Base-by-base conservation (phyloP, 2,113 vertebrate species). In the Corvus moneduloides region DNA sequence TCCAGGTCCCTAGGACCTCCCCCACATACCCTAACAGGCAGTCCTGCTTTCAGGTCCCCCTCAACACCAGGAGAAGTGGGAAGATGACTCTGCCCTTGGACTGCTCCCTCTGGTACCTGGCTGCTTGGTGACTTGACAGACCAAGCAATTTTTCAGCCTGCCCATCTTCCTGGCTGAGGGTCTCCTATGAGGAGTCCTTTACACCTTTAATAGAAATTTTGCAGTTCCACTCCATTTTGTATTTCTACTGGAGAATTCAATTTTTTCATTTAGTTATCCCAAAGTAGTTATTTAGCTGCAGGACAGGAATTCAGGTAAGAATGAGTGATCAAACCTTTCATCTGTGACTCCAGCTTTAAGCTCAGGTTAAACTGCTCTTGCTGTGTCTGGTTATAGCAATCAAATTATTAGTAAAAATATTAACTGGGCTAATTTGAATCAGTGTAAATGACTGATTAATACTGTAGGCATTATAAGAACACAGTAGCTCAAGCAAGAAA, bases 221-320 rank as follows among this genome's bases (percentile, higher is more conserved):
- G 64, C 63, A 67, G 28, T 81, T 78, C 81, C 56, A 63, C 33
- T 93, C 30, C 33, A 82, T 87, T 78, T 94, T 54, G 32, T 89
- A 71, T 84, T 89, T 81, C 64, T 82, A 22, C 41, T 41, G 4
- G 19, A 90, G 82, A 91, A 84, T 64, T 84, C 39, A 22, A 16
- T 91, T 72, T 92, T 89, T 95, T 90, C 74, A 63, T 87, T 68
- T 87, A 82, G 78, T 56, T 87, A 78, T 62, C 69, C 69, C 56
- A 87, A 96, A 93, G 66, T 41, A 93, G 84, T 68, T 84, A 91
- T 90, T 93, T 93, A 94, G 92, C 92, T 95, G 68, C 90, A 92
- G 90, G 92, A 77, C 72, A 95, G 72, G 35, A 89, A 93, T 94
- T 94, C 79, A 59, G 75, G 88, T 90, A 92, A 90, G 88, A 95